A percentile compares a stretch with the other conserved stretches of the same genome.
These are phyloP conservation scores for Gracilinanus agilis DNA, from an alignment of 2,113 vertebrate species.

Conservation along the genomic window DNA sequence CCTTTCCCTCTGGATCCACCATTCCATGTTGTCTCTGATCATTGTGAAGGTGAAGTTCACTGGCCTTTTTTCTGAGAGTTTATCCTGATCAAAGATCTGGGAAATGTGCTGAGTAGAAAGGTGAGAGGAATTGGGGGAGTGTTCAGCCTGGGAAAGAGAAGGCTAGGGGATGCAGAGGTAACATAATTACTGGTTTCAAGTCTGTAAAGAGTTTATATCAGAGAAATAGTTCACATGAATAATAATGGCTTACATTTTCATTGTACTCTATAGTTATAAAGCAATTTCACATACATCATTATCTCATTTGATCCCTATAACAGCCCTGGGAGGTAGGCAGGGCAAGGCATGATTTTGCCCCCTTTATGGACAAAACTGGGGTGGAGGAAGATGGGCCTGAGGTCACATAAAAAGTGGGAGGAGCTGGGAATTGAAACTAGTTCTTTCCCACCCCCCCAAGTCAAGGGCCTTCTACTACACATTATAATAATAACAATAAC, in stretches of 20 bases:
- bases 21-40: background rate
- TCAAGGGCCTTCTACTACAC: background rate
- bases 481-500: background rate
- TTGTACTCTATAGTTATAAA: background rate
- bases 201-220: background rate
- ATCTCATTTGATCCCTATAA: background rate
- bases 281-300: background rate
- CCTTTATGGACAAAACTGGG: background rate
- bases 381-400: background rate
- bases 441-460: background rate
- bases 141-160: background rate
- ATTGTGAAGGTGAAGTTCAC: background rate
- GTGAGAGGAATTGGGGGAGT: background rate
- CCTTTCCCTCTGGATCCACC: background rate
- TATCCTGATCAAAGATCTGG: background rate
- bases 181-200: background rate
- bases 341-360: background rate
- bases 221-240: background rate
- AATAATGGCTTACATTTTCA: background rate
- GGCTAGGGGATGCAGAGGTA: background rate
- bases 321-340: conserved; percentile 1
- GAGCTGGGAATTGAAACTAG: background rate
- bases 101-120: background rate
- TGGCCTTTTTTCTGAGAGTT: background rate
- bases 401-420: background rate